Base-by-base conservation (phyloP, 2,888 invertebrate species). In the Hirtodrosophila confusa region DNA sequence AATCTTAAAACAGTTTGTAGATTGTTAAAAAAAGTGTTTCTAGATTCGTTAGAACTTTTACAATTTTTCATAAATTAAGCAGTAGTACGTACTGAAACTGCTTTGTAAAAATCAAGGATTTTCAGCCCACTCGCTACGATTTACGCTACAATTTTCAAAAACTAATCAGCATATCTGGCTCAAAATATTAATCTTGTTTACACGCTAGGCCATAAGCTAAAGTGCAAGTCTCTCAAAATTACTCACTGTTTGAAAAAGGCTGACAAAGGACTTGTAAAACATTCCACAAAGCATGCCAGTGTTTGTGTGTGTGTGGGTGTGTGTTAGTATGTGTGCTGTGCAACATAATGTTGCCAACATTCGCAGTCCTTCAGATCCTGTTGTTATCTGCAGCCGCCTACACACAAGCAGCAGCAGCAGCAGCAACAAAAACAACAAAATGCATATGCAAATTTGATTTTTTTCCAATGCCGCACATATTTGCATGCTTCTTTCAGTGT, bases 381-480 rank as follows among this genome's bases (percentile, higher is more conserved):
- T 71, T 69, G 69, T 58, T 71, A 50, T 68, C 55, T 58, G 56
- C 60, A 48, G 65, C 37, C 51, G 57, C 64, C 54, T 48, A 40
- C 70, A 64, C 50, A 58, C 54, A 47, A 23, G n/a, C 17, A 36
- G 10, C 44, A 54, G 12, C 40, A 41, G 17, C 47, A 49, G 36
- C 49, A 53, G 27, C 54, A 69, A 29, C 45, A 70, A 44, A 50
- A 86, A 54, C 61, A 73, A 56, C 37, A 61, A 78, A 31, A 71
- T 74, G 83, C 88, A 83, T 80, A 88, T 84, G 88, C 82, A 84
- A 84, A 88, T 86, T 86, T 73, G 54, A 71, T 71, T 75, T 82
- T 77, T 63, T 63, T 39, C 53, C 67, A 80, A 65, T 73, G 67
- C 50, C 63, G 41, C 57, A 72, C 75, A 69, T 68, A 83, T 70